Evolutionary conservation across 2,888 invertebrate species (phyloP).

Genomic region (Crepidodera aurea): DNA sequence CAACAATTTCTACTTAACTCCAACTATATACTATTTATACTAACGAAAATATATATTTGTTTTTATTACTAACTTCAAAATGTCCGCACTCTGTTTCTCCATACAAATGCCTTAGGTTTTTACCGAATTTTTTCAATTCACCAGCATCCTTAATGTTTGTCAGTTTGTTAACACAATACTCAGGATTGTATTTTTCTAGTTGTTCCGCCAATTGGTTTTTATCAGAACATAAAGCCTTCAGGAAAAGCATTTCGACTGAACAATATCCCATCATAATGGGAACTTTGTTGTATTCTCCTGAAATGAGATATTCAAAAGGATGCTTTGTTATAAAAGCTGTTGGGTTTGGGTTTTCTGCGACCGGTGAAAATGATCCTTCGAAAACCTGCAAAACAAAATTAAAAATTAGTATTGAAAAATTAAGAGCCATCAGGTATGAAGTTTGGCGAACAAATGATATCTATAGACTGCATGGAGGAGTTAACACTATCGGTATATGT

Average conservation of each 20-base stretch:
- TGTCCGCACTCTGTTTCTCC: not conserved
- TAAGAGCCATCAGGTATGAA: no score
- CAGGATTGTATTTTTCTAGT: not conserved
- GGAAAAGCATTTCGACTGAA: slow-evolving; percentile 50
- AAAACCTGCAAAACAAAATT: not conserved
- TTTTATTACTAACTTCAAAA: no score
- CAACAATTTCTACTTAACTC: no score
- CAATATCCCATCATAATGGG: slow-evolving; percentile 56
- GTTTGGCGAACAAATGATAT: no score
- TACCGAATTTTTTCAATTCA: no score
- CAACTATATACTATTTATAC: no score
- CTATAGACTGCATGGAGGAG: no score
- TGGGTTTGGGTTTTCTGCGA: slow-evolving; percentile 24
- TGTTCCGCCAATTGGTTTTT: not conserved
- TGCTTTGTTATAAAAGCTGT: slow-evolving; percentile 50
- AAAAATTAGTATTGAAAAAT: not conserved
- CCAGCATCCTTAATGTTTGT: no score
- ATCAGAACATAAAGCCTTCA: not conserved
- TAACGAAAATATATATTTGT: no score
- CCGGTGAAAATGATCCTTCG: slow-evolving; percentile 33
- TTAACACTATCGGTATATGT: no score
- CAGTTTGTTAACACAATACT: not conserved
- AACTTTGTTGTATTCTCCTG: slow-evolving; percentile 53
- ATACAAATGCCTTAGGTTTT: not conserved
- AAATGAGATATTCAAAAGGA: slow-evolving; percentile 49